Conservation (phyloP, 2,797 vertebrate species). For the Helarctos malayanus region DNA sequence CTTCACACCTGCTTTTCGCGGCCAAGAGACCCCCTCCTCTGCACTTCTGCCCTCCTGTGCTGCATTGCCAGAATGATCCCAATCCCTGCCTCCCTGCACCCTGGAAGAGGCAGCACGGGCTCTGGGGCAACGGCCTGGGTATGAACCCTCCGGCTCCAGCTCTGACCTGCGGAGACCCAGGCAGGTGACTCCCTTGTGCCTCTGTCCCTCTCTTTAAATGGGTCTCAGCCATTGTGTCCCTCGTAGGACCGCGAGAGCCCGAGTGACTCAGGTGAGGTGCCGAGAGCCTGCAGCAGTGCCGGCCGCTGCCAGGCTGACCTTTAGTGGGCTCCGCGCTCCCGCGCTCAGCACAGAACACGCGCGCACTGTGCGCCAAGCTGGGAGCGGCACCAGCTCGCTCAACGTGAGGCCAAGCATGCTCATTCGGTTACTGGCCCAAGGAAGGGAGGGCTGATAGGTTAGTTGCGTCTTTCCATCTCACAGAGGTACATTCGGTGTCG, state of each 20-base stretch:
- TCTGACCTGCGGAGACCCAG: background rate
- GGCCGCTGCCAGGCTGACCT: fast-evolving
- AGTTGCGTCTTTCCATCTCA: background rate
- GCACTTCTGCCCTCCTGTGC: background rate
- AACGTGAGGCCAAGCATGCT: background rate
- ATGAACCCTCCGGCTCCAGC: too few species aligned
- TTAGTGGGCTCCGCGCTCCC: background rate
- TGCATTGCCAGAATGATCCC: background rate
- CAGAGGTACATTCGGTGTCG: fast-evolving
- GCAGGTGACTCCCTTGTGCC: background rate
- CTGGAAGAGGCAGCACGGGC: background rate
- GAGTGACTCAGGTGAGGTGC: background rate
- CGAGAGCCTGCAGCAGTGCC: background rate
- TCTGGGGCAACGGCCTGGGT: too few species aligned
- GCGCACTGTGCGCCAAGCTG: fast-evolving
- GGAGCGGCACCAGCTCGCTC: fast-evolving
- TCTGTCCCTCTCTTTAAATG: background rate
- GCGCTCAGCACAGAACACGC: fast-evolving
- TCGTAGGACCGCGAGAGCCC: fast-evolving
- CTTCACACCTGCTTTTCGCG: background rate
- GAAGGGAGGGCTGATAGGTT: background rate
- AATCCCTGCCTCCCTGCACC: background rate
- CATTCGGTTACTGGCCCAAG: fast-evolving
- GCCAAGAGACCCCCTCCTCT: background rate
- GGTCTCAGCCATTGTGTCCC: background rate